phyloP scores from a whole-genome alignment of 2,113 vertebrate genomes.

The Chinchilla lanigera region DNA sequence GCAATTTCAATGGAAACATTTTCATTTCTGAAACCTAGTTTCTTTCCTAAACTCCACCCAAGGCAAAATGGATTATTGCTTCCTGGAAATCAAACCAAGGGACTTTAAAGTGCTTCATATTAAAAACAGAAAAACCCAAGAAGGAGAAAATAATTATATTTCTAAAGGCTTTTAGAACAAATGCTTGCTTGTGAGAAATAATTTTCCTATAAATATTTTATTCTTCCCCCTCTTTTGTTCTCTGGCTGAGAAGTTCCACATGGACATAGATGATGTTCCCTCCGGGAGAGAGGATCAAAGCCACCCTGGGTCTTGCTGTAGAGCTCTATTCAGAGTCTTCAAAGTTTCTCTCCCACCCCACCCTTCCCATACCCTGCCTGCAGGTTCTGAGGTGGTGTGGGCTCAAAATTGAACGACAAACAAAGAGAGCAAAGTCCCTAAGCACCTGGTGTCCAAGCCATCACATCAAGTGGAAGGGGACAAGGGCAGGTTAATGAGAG shows the following conservation, averaged over 20 bases:
- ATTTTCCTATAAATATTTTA: conserved; percentile 79
- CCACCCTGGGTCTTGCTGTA: background rate
- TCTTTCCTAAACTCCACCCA: conserved; percentile 73
- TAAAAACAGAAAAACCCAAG: conserved; percentile 79
- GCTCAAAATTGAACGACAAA: background rate
- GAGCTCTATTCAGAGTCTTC: background rate
- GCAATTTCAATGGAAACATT: conserved; percentile 67
- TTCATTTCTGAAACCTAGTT: conserved; percentile 55
- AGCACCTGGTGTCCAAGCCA: background rate
- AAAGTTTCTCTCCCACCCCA: background rate
- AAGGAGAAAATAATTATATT: conserved; percentile 76
- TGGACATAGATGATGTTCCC: background rate
- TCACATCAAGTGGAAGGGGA: background rate
- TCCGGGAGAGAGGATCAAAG: conserved; percentile 63
- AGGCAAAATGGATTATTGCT: conserved; percentile 78
- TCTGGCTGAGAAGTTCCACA: conserved; percentile 62
- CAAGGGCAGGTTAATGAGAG: background rate
- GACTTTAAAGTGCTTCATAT: conserved; percentile 80
- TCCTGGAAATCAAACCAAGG: conserved; percentile 75
- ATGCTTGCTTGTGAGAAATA: conserved; percentile 75
- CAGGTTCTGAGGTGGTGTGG: background rate
- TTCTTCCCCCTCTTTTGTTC: conserved; percentile 54
- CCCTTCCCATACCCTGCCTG: background rate
- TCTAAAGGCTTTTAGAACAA: conserved; percentile 79
- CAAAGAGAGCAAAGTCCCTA: background rate